phyloP scores from a whole-genome alignment of 2,888 invertebrate genomes.

The Buathra laborator region DNA sequence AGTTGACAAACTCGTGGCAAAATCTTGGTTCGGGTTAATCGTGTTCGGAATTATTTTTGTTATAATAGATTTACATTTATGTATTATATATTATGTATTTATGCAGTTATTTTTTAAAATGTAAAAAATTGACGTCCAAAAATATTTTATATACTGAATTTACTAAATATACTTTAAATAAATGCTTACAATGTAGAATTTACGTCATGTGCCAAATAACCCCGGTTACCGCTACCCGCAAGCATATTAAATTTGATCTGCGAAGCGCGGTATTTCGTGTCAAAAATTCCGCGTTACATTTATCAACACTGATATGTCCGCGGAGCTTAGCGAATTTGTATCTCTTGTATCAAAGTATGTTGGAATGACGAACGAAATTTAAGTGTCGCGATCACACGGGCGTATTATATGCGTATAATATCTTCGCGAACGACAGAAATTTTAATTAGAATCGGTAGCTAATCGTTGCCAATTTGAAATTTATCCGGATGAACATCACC shows the following conservation, averaged over 20 bases:
- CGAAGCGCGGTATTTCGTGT: not conserved
- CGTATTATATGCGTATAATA: slow-evolving; percentile 45
- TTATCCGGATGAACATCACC: slow-evolving; percentile 37
- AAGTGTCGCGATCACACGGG: slow-evolving; percentile 26
- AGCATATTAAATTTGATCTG: not conserved
- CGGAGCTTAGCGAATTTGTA: slow-evolving; percentile 2
- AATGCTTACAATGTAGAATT: not conserved
- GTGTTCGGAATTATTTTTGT: too few relatives aligned
- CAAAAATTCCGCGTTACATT: not conserved
- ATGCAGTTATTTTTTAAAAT: too few relatives aligned
- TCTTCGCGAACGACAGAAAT: slow-evolving; percentile 43
- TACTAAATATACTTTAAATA: not conserved
- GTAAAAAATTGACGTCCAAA: too few relatives aligned
- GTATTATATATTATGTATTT: too few relatives aligned
- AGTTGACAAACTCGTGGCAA: too few relatives aligned
- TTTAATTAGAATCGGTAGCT: slow-evolving; percentile 69
- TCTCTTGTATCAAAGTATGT: slow-evolving; percentile 7
- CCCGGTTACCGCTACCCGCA: not conserved
- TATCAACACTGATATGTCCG: not conserved
- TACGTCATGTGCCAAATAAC: not conserved
- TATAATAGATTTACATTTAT: too few relatives aligned
- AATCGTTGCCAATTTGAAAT: slow-evolving; percentile 62
- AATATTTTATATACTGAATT: too few relatives aligned
- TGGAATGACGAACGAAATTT: slow-evolving; percentile 17
- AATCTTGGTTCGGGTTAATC: too few relatives aligned